A percentile compares a stretch with the other conserved stretches of the same genome.
Conservation (phyloP, 2,113 vertebrate species). For the Tetrao urogallus region DNA sequence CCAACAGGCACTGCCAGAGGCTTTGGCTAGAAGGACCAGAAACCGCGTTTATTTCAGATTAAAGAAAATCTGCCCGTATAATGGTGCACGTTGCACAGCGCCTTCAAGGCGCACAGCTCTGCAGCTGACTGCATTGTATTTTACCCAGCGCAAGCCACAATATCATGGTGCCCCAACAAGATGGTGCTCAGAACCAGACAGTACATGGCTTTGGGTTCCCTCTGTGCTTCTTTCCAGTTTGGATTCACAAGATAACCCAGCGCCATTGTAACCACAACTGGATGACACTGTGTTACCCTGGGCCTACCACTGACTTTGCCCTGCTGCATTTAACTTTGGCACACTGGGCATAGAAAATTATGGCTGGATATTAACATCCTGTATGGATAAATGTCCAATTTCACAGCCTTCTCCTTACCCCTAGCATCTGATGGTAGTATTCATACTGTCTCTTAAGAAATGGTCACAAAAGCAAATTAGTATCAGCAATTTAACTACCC, state of each 20-base stretch:
- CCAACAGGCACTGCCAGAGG: neutral
- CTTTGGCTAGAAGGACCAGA: neutral
- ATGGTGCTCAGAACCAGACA: fast-evolving
- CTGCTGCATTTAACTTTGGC: neutral
- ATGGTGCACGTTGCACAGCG: neutral
- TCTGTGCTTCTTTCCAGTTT: neutral
- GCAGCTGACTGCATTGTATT: neutral
- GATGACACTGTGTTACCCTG: fast-evolving
- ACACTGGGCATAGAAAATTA: fast-evolving
- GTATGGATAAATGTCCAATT: neutral
- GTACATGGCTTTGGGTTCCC: fast-evolving
- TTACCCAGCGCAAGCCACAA: neutral
- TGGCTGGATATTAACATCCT: neutral
- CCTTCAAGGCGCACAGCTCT: neutral
- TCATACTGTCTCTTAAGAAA: neutral
- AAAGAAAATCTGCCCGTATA: neutral
- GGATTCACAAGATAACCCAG: neutral
- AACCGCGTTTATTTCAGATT: neutral
- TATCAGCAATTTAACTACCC: neutral
- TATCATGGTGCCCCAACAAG: fast-evolving
- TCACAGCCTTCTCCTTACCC: neutral
- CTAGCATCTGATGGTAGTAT: neutral
- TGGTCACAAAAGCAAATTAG: neutral
- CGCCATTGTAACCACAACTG: fast-evolving
- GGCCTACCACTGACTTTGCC: fast-evolving